Evolutionary conservation across 2,797 vertebrate species (phyloP).

Genomic region (Syngnathus acus): DNA sequence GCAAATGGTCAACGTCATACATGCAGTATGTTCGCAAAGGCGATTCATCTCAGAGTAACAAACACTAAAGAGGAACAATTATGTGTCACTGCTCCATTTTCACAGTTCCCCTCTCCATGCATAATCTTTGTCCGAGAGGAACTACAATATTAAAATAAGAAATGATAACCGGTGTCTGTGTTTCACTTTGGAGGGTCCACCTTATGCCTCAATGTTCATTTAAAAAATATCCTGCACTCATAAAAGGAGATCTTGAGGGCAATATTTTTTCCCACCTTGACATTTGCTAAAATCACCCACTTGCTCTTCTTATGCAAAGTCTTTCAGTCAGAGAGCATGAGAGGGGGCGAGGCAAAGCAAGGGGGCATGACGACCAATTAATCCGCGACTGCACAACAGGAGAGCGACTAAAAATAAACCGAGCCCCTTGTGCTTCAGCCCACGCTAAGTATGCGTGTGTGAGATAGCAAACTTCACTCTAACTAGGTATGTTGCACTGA

Average conservation of each 20-base stretch:
- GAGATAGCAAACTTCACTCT: not conserved
- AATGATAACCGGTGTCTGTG: too few species aligned
- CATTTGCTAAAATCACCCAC: not conserved
- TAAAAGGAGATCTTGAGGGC: not conserved
- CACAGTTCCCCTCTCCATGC: too few species aligned
- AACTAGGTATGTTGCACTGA: not conserved
- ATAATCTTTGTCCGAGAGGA: too few species aligned
- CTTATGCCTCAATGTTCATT: not conserved
- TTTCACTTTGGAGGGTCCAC: too few species aligned
- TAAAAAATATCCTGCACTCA: not conserved
- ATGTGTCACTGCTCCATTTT: too few species aligned
- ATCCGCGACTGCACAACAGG: constrained; percentile 51
- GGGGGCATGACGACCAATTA: constrained; percentile 50
- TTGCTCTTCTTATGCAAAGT: constrained; percentile 14
- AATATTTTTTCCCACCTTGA: not conserved
- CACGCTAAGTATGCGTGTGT: constrained; percentile 11
- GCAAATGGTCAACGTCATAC: too few species aligned
- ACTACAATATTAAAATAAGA: too few species aligned
- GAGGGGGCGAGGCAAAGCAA: constrained; percentile 19
- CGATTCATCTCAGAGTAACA: too few species aligned
- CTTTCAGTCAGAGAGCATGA: constrained; percentile 18
- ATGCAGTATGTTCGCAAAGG: too few species aligned
- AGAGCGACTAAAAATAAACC: constrained; percentile 53
- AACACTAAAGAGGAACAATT: too few species aligned
- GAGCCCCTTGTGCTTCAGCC: constrained; percentile 7